Evolutionary conservation across 2,797 vertebrate species (phyloP).

Genomic region (Ceyx erithaca): DNA sequence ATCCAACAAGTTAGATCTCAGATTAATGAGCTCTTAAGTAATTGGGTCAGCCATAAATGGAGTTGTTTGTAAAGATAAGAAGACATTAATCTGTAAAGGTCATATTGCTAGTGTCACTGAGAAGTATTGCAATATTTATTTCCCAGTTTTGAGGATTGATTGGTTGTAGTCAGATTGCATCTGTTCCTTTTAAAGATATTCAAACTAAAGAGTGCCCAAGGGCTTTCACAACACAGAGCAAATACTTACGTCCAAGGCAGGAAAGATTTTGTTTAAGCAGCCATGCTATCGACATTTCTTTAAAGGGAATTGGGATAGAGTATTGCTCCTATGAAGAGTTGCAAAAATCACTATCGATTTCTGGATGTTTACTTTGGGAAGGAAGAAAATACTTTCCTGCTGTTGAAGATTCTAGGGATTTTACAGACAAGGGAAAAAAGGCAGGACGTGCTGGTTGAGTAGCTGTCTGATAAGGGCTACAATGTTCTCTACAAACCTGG

Average conservation of each 20-base stretch:
- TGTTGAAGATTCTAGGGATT: not conserved
- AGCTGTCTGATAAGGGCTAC: not conserved
- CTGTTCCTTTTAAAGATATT: not conserved
- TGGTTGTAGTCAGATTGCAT: not conserved
- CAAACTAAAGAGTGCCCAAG: not conserved
- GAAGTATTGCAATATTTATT: not conserved
- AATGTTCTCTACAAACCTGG: not conserved
- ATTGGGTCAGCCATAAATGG: slow-evolving; percentile 44
- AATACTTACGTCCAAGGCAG: not conserved
- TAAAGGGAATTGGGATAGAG: not conserved
- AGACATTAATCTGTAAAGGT: slow-evolving; percentile 12
- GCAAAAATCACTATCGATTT: slow-evolving; percentile 9
- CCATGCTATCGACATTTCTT: not conserved
- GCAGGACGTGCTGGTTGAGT: not conserved
- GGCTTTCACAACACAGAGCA: not conserved
- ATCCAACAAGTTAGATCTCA: slow-evolving; percentile 10
- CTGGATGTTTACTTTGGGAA: not conserved
- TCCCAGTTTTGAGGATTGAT: not conserved
- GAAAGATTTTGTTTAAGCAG: not conserved
- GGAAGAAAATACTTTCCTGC: not conserved
- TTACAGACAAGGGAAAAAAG: not conserved
- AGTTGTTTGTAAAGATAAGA: slow-evolving; percentile 23
- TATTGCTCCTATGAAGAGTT: not conserved
- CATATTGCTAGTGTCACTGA: not conserved
- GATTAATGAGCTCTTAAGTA: slow-evolving; percentile 42